Base-by-base conservation (phyloP, 2,113 vertebrate species). In the Taxidea taxus region DNA sequence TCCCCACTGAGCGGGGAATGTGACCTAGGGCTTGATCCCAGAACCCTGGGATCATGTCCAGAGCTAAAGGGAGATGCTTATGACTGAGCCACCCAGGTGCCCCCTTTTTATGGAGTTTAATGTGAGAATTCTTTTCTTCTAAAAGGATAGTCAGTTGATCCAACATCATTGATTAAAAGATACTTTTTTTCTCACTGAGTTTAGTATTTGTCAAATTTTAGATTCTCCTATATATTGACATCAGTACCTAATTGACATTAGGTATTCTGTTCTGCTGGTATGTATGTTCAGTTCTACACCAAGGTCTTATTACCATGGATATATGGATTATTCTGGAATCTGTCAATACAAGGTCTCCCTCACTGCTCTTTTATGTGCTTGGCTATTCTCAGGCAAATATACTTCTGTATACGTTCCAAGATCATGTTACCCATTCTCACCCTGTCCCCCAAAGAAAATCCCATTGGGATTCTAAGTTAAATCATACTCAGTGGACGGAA, bases 41-140 rank as follows among this genome's bases (percentile, higher is more conserved):
- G 62, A 6, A 64, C 13, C 13, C 62, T 34, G 62, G 13, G 62
- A 64, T 64, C 62, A 31, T 34, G 62, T 31, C 62, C 14, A 14
- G 29, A 64, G 62, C 62, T 31, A 6, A 64, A 31, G 62, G 62
- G 5, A 64, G 29, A 34, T 64, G 6, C 29, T 64, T 64, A 64
- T 64, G 62, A 64, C 29, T 64, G 62, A 64, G 62, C 62, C 29
- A 64, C 62, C 29, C 29, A 64, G 62, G 62, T 0, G 5, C 13
- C 29, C 62, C 62, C 92, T 92, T 84, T 87, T 78, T 81, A 3
- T 96, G 62, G 13, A 62, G 16, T 91, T 97, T 62, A 80, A 87
- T 87, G 64, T 44, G 20, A 95, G 16, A 68, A 2, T 51, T 91
- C 12, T 90, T 68, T 89, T 92, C 74, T 87, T 66, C 18, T 6